Evolutionary conservation across 2,888 invertebrate genomes (phyloP).

Genomic region (Listrodromus nycthemerus): DNA sequence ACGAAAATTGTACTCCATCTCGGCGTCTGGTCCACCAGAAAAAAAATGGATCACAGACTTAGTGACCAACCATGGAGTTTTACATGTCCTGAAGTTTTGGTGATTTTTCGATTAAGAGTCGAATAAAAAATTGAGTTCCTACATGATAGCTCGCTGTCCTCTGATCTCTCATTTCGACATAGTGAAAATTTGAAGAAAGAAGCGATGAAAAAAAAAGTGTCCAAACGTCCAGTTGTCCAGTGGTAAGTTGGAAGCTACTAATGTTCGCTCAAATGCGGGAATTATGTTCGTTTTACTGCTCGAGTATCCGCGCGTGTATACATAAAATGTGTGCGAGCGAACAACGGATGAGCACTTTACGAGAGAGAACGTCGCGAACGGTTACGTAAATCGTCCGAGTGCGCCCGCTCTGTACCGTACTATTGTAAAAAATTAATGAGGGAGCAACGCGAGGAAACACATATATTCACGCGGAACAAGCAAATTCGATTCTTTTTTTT

Average conservation of each 20-base stretch:
- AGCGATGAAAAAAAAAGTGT: neutral
- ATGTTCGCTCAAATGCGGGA: neutral
- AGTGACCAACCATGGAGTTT: no score
- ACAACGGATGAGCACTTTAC: conserved; percentile 5
- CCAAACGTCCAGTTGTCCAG: neutral
- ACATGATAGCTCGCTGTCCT: neutral
- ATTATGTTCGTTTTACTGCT: neutral
- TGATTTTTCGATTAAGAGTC: neutral
- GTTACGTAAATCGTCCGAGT: conserved; percentile 49
- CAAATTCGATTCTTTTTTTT: neutral
- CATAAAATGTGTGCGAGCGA: neutral
- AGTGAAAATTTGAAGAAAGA: neutral
- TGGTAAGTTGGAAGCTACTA: neutral
- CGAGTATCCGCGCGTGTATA: neutral
- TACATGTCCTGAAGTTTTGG: neutral
- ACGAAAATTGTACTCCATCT: no score
- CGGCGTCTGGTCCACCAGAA: no score
- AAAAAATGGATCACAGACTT: no score
- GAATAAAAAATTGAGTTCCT: neutral
- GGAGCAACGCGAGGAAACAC: neutral
- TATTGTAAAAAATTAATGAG: conserved; percentile 19
- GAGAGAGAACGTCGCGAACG: conserved; percentile 25
- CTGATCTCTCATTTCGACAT: conserved; percentile 5
- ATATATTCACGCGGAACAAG: neutral
- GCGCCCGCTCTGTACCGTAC: neutral